A percentile compares a stretch with the other conserved stretches of the same genome.
Evolutionary conservation across 2,888 invertebrate species (phyloP).

Genomic region (Eurytoma californica): DNA sequence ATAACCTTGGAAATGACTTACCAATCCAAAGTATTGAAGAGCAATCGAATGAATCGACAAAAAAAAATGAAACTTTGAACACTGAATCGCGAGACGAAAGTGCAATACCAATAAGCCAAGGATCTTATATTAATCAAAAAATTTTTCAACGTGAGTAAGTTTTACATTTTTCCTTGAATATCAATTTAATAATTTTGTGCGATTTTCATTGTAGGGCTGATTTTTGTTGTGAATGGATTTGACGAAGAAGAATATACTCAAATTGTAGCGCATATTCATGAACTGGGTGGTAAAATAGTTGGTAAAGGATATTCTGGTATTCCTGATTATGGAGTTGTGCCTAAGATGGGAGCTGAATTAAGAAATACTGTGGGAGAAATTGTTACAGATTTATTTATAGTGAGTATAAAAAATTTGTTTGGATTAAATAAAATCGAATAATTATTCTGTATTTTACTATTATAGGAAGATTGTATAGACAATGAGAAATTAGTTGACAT

Average conservation of each 20-base stretch:
- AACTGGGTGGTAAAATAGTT: conserved; percentile 78
- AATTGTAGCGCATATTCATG: conserved; percentile 76
- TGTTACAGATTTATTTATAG: conserved; percentile 85
- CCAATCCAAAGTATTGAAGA: conserved; percentile 40
- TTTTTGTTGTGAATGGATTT: conserved; percentile 75
- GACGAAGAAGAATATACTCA: conserved; percentile 74
- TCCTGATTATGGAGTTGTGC: conserved; percentile 83
- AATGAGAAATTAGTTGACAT: conserved; percentile 79
- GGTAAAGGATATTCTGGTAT: conserved; percentile 75
- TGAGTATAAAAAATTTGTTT: conserved; percentile 69
- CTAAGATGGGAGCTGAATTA: conserved; percentile 75
- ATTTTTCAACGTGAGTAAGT: conserved; percentile 65
- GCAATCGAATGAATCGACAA: conserved; percentile 35
- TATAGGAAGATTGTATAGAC: conserved; percentile 81
- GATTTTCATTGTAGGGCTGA: conserved; percentile 62
- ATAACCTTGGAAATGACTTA: conserved; percentile 33
- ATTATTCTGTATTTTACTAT: conserved; percentile 25
- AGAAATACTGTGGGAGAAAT: conserved; percentile 78
- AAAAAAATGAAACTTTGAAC: background rate
- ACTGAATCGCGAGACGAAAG: conserved; percentile 60
- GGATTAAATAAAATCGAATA: conserved; percentile 8
- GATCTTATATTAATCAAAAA: conserved; percentile 59
- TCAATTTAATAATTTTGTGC: conserved; percentile 16
- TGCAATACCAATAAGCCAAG: conserved; percentile 67
- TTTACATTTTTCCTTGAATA: background rate